A percentile compares a stretch with the other conserved stretches of the same genome.
Evolutionary conservation across 2,113 vertebrate genomes (phyloP).

Genomic region (Pachyramphus minor): DNA sequence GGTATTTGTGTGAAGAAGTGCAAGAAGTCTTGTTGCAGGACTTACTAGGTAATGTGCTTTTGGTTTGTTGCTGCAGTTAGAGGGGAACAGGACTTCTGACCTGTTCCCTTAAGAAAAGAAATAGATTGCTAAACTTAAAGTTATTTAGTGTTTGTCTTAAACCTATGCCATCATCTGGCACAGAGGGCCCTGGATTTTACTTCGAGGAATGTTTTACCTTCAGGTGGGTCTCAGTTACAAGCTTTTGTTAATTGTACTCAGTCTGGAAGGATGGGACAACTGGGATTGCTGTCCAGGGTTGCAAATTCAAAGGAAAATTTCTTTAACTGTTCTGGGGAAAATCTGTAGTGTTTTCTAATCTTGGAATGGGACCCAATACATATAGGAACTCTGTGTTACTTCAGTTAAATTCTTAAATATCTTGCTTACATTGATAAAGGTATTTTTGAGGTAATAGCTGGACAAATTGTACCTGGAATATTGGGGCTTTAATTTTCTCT

Average conservation of each 20-base stretch:
- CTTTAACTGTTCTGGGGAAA: neutral
- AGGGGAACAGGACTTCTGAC: neutral
- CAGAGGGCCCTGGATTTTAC: neutral
- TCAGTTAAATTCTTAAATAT: neutral
- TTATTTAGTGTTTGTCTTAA: neutral
- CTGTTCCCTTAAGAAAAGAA: neutral
- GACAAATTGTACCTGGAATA: neutral
- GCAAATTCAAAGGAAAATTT: neutral
- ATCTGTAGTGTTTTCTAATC: neutral
- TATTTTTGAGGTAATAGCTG: neutral
- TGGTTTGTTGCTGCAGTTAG: neutral
- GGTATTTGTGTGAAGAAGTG: neutral
- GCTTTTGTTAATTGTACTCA: accelerated
- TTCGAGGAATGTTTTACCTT: neutral
- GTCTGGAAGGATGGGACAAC: neutral
- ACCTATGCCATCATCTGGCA: neutral
- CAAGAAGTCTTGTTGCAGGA: neutral
- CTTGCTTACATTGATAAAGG: neutral
- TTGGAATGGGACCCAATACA: neutral
- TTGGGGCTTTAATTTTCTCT: neutral
- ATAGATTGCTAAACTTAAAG: neutral
- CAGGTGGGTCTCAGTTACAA: neutral
- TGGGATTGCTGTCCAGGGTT: neutral
- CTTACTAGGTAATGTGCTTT: neutral
- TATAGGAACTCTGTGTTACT: neutral